Evolutionary conservation across 2,113 vertebrate species (phyloP).

Genomic region (Xenopus tropicalis): DNA sequence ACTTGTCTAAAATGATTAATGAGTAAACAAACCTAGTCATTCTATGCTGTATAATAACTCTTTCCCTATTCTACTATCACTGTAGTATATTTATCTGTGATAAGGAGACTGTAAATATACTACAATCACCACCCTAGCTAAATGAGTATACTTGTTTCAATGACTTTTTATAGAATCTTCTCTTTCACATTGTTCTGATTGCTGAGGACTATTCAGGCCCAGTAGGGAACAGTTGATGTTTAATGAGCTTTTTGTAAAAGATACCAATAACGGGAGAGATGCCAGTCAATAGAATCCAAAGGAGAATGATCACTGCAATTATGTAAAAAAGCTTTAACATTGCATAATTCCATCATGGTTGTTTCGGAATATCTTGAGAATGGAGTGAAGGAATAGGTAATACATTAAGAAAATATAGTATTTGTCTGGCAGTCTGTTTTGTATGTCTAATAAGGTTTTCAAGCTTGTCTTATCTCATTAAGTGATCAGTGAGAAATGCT

Average conservation of each 20-base stretch:
- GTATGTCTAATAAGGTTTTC: constrained; percentile 42
- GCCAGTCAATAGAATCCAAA: constrained; percentile 30
- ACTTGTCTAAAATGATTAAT: constrained; percentile 18
- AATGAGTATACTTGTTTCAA: constrained; percentile 6
- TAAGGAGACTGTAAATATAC: constrained; percentile 23
- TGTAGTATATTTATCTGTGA: constrained; percentile 35
- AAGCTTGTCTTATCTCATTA: constrained; percentile 42
- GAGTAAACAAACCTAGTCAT: constrained; percentile 14
- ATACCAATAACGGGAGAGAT: constrained; percentile 4
- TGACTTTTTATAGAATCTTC: neutral
- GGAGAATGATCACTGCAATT: constrained; percentile 27
- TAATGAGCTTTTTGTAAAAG: constrained; percentile 25
- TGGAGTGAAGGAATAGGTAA: constrained; percentile 19
- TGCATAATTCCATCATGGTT: constrained; percentile 32
- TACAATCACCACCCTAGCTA: neutral
- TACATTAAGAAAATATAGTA: constrained; percentile 35
- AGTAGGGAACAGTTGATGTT: constrained; percentile 32
- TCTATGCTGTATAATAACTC: too few species aligned
- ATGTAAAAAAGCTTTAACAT: constrained; percentile 31
- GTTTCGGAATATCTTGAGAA: constrained; percentile 28
- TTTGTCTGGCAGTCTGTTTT: constrained; percentile 30
- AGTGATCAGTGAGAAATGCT: constrained; percentile 32
- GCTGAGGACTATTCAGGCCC: constrained; percentile 23
- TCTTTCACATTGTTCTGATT: constrained; percentile 17
- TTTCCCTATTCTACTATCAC: neutral